Percentiles rank a stretch among this genome's conserved stretches.
Evolutionary conservation across 2,888 invertebrate species (phyloP).

Genomic region (Chrysopilus asiliformis): DNA sequence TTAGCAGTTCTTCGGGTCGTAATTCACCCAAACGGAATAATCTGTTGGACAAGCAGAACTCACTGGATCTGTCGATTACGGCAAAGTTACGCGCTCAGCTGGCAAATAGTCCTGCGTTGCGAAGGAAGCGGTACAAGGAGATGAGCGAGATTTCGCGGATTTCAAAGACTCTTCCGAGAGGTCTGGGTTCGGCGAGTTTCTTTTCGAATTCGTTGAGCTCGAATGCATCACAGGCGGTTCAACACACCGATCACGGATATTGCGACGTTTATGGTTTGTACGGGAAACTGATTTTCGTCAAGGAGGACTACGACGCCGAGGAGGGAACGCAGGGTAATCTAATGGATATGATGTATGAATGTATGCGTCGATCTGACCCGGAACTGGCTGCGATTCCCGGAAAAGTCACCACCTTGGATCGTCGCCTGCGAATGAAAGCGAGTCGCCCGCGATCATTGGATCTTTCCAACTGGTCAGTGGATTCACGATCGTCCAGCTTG

Average conservation of each 20-base stretch:
- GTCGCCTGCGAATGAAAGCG: constrained; percentile 67
- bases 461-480: constrained; percentile 78
- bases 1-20: constrained; percentile 18
- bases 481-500: constrained; percentile 65
- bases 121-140: constrained; percentile 45
- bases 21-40: constrained; percentile 28
- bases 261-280: constrained; percentile 85
- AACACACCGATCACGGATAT: constrained; percentile 47
- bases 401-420: constrained; percentile 67
- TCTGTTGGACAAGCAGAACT: constrained; percentile 54
- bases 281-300: constrained; percentile 78
- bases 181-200: constrained; percentile 36
- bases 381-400: constrained; percentile 72
- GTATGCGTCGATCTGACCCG: constrained; percentile 66
- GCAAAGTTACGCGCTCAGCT: constrained; percentile 47
- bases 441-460: constrained; percentile 70
- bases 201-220: constrained; percentile 37
- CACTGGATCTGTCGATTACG: constrained; percentile 42
- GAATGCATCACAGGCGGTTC: constrained; percentile 43
- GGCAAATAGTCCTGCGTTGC: constrained; percentile 48
- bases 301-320: constrained; percentile 55
- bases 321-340: constrained; percentile 52
- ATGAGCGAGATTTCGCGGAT: constrained; percentile 44
- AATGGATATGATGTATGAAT: constrained; percentile 51
- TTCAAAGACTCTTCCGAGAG: constrained; percentile 68